These are phyloP conservation scores for Micromesistius poutassou DNA, from an alignment of 2,797 vertebrate species.

Conservation along the genomic window DNA sequence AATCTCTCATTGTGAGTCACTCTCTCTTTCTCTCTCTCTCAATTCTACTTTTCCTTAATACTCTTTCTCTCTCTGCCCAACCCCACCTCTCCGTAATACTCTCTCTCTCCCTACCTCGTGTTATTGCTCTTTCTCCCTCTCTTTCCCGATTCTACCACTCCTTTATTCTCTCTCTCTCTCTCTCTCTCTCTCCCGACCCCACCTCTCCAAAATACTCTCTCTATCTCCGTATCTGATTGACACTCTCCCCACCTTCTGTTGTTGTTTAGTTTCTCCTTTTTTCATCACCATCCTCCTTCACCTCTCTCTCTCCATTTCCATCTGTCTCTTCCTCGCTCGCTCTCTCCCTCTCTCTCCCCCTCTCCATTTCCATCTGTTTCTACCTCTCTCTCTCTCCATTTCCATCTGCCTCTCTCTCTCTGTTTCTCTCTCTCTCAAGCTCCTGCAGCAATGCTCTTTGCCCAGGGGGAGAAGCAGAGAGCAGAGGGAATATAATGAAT, in stretches of 20 bases:
- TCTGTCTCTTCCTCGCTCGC: too few relatives aligned
- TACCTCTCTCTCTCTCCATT: slow-evolving; percentile 19
- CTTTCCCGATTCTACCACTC: not conserved
- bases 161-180: slow-evolving; percentile 15
- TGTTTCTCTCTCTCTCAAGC: slow-evolving; percentile 48
- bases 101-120: slow-evolving; percentile 4
- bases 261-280: not conserved
- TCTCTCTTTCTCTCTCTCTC: not conserved
- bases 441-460: slow-evolving; percentile 61
- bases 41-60: not conserved
- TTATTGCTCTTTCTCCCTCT: slow-evolving; percentile 7
- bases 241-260: too few relatives aligned
- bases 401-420: too few relatives aligned
- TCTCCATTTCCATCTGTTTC: slow-evolving; percentile 1
- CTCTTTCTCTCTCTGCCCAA: not conserved
- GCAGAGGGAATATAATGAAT: slow-evolving; percentile 18
- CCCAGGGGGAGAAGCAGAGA: slow-evolving; percentile 4
- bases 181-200: not conserved
- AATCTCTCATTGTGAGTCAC: not conserved
- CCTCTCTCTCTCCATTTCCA: slow-evolving; percentile 19
- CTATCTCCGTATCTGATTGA: not conserved
- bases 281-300: not conserved
- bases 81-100: not conserved
- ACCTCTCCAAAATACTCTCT: slow-evolving; percentile 11
- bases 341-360: too few relatives aligned